Conservation (phyloP, 2,113 vertebrate species). For the Arenaria interpres region DNA sequence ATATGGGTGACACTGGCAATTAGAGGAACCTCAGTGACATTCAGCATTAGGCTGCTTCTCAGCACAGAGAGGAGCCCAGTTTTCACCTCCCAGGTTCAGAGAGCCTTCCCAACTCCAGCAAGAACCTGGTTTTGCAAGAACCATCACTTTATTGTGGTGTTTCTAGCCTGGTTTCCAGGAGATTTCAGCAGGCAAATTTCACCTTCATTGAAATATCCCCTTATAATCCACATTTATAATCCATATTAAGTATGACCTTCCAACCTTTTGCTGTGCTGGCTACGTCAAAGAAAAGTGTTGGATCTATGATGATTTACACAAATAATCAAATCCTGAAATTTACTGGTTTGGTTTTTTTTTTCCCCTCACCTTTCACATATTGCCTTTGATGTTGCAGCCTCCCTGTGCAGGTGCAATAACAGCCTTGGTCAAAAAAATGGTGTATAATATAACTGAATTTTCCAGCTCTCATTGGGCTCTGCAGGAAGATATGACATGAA, state of each 20-base stretch:
- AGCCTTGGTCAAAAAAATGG: background rate
- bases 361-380: slow-evolving; percentile 1
- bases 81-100: background rate
- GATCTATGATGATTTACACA: slow-evolving; percentile 41
- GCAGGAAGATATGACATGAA: background rate
- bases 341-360: background rate
- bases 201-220: background rate
- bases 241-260: background rate
- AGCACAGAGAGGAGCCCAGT: background rate
- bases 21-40: background rate
- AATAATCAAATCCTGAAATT: slow-evolving; percentile 52
- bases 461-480: background rate
- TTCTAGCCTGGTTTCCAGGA: background rate
- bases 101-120: background rate
- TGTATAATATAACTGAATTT: background rate
- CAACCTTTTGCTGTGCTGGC: background rate
- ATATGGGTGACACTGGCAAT: no score
- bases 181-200: background rate
- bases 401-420: slow-evolving; percentile 21
- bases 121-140: background rate
- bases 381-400: slow-evolving; percentile 63
- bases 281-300: slow-evolving; percentile 54
- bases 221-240: background rate
- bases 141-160: background rate
- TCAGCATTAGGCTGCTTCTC: background rate